These are phyloP conservation scores for Anolis sagrei DNA, from an alignment of 2,113 vertebrate species.

Conservation along the genomic window DNA sequence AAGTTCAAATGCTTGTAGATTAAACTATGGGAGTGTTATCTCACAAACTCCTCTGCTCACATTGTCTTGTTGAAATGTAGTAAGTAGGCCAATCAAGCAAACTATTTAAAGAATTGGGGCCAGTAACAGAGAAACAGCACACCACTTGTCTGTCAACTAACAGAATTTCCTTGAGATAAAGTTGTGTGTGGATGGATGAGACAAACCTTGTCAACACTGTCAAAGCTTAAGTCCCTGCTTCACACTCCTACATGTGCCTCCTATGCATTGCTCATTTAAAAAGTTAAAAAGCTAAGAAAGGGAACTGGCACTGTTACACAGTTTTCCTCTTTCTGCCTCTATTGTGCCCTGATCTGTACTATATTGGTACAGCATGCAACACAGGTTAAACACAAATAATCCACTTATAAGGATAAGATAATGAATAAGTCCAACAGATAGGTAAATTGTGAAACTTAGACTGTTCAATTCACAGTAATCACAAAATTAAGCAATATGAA, in stretches of 20 bases:
- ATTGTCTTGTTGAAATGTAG: neutral
- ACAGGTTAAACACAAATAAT: no score
- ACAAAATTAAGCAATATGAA: no score
- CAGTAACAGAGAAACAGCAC: neutral
- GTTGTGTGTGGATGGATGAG: neutral
- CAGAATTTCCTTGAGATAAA: neutral
- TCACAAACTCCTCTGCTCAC: neutral
- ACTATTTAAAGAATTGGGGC: neutral
- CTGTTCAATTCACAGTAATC: no score
- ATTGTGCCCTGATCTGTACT: neutral
- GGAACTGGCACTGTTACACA: neutral
- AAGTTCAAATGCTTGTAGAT: neutral
- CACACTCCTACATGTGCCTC: neutral
- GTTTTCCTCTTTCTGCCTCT: neutral
- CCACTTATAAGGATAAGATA: no score
- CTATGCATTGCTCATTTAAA: neutral
- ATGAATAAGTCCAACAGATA: no score
- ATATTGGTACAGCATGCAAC: neutral
- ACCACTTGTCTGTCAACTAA: neutral
- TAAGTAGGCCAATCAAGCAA: neutral
- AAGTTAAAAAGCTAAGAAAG: neutral
- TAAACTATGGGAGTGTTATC: slow-evolving; percentile 1
- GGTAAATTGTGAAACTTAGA: no score
- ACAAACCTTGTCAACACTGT: neutral
- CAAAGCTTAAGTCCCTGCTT: neutral